Evolutionary conservation across 2,888 invertebrate genomes (phyloP).

Genomic region (Drosophila pseudotalamancana): DNA sequence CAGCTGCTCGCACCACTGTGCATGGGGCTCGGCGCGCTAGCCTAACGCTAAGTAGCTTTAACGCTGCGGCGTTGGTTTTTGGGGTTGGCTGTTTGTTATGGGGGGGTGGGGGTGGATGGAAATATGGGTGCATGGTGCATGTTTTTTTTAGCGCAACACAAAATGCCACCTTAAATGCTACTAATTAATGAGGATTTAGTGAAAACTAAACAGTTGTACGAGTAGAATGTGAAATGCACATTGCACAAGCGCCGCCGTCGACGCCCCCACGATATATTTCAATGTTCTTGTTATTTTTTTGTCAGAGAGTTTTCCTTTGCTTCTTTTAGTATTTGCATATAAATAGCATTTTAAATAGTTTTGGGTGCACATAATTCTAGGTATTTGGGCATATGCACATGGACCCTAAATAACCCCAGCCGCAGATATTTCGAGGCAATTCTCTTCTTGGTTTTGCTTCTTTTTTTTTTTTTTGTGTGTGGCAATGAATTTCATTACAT

Average conservation of each 20-base stretch:
- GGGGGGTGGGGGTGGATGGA: background rate
- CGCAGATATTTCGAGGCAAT: slow-evolving; percentile 36
- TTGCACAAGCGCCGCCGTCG: slow-evolving; percentile 59
- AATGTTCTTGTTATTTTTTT: slow-evolving; percentile 21
- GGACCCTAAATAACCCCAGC: slow-evolving; percentile 42
- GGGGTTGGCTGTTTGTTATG: slow-evolving; percentile 29
- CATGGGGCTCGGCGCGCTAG: slow-evolving; percentile 20
- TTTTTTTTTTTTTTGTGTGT: too few relatives aligned
- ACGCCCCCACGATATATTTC: slow-evolving; percentile 41
- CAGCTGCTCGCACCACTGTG: slow-evolving; percentile 67
- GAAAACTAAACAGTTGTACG: slow-evolving; percentile 71
- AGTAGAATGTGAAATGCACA: slow-evolving; percentile 55
- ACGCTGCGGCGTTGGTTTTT: slow-evolving; percentile 52
- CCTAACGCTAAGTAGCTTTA: slow-evolving; percentile 77
- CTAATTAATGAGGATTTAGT: slow-evolving; percentile 81
- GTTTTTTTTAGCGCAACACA: slow-evolving; percentile 32
- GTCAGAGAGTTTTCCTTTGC: slow-evolving; percentile 13
- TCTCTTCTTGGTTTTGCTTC: slow-evolving; percentile 24
- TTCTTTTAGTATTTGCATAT: slow-evolving; percentile 68
- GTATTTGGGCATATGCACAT: slow-evolving; percentile 45
- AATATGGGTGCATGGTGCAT: slow-evolving; percentile 22
- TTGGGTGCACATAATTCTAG: slow-evolving; percentile 56
- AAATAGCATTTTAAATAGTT: slow-evolving; percentile 81
- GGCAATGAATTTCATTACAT: slow-evolving; percentile 59
- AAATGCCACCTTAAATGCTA: slow-evolving; percentile 78